Evolutionary conservation across 2,797 vertebrate genomes (phyloP).

Genomic region (Sphenopsis melanotis): DNA sequence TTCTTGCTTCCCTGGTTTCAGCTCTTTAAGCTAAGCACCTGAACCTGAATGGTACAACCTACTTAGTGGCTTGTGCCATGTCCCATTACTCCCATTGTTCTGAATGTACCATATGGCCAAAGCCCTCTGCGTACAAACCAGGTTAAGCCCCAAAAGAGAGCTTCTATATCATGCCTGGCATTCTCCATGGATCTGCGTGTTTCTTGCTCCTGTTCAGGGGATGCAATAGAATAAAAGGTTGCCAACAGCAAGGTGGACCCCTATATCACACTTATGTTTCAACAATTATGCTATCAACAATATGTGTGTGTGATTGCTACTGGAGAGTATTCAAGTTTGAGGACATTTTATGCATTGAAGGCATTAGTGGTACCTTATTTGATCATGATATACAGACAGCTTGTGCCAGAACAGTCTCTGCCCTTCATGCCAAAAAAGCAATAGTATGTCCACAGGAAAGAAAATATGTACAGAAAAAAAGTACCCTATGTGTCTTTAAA

Average conservation of each 20-base stretch:
- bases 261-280: not conserved
- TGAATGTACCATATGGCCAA: not conserved
- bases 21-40: not conserved
- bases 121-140: not conserved
- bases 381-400: not conserved
- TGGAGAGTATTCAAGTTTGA: not conserved
- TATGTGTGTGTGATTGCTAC: not conserved
- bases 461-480: not conserved
- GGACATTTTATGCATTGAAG: not conserved
- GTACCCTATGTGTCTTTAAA: not conserved
- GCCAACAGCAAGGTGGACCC: not conserved
- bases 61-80: not conserved
- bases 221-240: not conserved
- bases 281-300: not conserved
- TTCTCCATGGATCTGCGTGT: not conserved
- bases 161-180: not conserved
- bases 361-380: not conserved
- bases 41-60: not conserved
- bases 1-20: not conserved
- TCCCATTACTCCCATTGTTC: not conserved
- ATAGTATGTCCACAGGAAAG: not conserved
- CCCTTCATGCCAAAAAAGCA: not conserved
- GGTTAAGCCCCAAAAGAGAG: not conserved
- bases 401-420: not conserved
- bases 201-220: not conserved